These are phyloP conservation scores for Hucho hucho DNA, from an alignment of 2,113 vertebrate genomes.

Conservation along the genomic window DNA sequence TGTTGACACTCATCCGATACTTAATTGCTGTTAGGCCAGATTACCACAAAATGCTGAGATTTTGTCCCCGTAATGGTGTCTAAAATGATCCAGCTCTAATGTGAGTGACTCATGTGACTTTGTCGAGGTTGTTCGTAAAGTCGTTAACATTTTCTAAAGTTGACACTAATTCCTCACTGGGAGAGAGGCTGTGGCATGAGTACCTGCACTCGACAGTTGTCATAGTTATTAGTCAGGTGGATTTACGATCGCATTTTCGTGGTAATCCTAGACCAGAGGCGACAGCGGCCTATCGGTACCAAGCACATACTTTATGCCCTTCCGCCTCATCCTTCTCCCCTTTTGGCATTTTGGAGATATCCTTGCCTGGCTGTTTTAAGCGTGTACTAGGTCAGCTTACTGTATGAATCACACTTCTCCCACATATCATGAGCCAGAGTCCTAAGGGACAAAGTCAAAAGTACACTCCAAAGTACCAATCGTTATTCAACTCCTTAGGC, in stretches of 20 bases:
- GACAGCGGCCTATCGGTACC: not conserved
- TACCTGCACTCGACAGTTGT: not conserved
- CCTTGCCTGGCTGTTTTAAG: not conserved
- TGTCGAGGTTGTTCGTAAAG: not conserved
- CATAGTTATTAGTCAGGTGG: constrained; percentile 1
- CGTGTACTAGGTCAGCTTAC: not conserved
- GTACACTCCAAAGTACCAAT: not conserved
- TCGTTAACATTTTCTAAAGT: constrained; percentile 19
- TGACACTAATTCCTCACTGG: constrained; percentile 14
- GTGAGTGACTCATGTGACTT: not conserved
- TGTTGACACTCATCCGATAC: constrained; percentile 32
- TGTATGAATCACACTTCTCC: not conserved
- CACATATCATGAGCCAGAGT: not conserved
- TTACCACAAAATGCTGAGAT: constrained; percentile 40
- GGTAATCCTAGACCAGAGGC: not conserved
- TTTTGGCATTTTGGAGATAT: not conserved
- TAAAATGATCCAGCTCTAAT: constrained; percentile 10
- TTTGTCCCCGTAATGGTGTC: constrained; percentile 26
- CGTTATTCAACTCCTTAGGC: not conserved
- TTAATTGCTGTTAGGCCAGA: constrained; percentile 47
- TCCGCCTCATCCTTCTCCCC: not conserved
- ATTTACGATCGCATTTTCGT: not conserved
- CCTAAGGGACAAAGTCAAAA: not conserved
- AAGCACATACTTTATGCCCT: not conserved
- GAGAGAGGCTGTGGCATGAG: not conserved